These are phyloP conservation scores for Hirundo rustica DNA, from an alignment of 2,797 vertebrate genomes.

Conservation along the genomic window DNA sequence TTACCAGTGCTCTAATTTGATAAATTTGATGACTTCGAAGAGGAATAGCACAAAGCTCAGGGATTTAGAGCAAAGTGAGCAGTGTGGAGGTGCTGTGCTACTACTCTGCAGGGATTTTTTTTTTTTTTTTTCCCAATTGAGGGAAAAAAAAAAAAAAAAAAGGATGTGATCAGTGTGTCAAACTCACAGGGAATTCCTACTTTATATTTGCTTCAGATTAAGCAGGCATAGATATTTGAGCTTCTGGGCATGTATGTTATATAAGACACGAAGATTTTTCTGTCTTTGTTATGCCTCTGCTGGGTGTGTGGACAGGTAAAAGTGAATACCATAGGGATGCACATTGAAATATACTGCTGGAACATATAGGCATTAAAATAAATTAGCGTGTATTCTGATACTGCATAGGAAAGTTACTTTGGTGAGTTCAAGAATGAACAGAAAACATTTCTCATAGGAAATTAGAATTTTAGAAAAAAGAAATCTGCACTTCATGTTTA, in stretches of 20 bases:
- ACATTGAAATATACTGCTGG: neutral
- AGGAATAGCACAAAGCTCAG: neutral
- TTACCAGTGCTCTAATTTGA: neutral
- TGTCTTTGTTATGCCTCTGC: neutral
- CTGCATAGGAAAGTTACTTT: neutral
- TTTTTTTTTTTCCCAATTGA: neutral
- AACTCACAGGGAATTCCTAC: neutral
- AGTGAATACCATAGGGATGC: neutral
- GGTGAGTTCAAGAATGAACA: neutral
- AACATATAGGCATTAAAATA: neutral
- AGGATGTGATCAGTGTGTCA: neutral
- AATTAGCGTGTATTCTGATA: neutral
- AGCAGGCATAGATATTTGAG: neutral
- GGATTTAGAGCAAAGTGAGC: neutral
- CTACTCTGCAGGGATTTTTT: neutral
- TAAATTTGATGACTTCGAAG: neutral
- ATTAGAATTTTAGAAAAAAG: neutral
- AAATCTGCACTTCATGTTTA: neutral
- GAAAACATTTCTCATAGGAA: neutral
- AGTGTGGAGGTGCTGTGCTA: neutral
- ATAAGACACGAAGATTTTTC: neutral
- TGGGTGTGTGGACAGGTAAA: neutral
- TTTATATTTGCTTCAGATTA: neutral
- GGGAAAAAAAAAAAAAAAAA: neutral
- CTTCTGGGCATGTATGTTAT: neutral